Conservation (phyloP, 2,888 invertebrate species). For the Amblyjoppa proteus region DNA sequence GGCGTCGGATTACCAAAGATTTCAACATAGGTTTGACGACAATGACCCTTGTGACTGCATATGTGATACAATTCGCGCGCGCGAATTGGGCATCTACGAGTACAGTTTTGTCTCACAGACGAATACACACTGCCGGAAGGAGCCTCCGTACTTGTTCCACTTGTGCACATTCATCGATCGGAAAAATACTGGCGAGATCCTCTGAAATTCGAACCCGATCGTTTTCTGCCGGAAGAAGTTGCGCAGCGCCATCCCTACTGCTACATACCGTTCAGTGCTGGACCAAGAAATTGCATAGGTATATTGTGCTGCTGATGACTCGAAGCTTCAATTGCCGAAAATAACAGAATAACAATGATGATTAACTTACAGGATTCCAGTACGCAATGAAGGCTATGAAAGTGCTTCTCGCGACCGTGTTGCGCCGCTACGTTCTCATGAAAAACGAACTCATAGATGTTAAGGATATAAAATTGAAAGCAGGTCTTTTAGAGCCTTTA, state of each 20-base stretch:
- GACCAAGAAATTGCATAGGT: constrained; percentile 76
- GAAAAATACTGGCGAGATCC: constrained; percentile 75
- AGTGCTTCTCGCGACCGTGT: constrained; percentile 80
- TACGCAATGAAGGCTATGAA: constrained; percentile 85
- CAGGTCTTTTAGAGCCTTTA: constrained; percentile 69
- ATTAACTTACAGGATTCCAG: constrained; percentile 79
- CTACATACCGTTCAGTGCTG: constrained; percentile 73
- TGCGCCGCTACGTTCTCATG: constrained; percentile 79
- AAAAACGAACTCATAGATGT: constrained; percentile 69
- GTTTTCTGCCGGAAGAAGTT: constrained; percentile 75
- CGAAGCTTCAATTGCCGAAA: too few species aligned
- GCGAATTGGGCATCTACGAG: too few species aligned
- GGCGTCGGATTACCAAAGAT: too few species aligned
- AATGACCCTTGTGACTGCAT: too few species aligned
- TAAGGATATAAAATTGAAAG: constrained; percentile 71
- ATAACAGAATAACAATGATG: neutral
- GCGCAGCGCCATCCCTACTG: constrained; percentile 73
- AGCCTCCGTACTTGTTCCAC: constrained; percentile 57
- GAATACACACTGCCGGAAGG: too few species aligned
- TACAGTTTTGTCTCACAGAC: too few species aligned
- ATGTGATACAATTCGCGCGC: too few species aligned
- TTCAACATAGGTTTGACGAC: too few species aligned
- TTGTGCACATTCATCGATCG: constrained; percentile 71
- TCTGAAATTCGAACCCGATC: constrained; percentile 76
- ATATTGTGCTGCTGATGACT: neutral